A percentile compares a stretch with the other conserved stretches of the same genome.
Conservation (phyloP, 2,888 invertebrate species). For the Malthinus flaveolus region DNA sequence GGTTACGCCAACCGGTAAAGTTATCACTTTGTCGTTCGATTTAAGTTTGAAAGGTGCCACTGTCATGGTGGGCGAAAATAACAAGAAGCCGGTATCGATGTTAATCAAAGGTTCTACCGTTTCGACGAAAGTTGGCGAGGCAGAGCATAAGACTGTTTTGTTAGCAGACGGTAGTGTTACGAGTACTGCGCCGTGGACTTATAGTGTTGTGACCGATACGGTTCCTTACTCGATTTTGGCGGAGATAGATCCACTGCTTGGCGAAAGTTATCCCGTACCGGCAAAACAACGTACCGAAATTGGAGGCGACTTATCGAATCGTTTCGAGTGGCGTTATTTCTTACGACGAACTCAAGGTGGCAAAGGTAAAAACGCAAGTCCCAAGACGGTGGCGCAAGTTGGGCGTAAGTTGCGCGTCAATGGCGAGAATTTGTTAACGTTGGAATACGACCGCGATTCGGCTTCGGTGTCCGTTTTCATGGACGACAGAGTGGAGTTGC, state of each 20-base stretch:
- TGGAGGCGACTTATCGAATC: conserved; percentile 86
- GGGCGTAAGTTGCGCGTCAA: conserved; percentile 86
- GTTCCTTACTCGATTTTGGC: conserved; percentile 87
- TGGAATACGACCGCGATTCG: conserved; percentile 89
- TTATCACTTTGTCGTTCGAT: conserved; percentile 85
- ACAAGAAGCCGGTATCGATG: conserved; percentile 81
- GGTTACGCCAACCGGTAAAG: conserved; percentile 93
- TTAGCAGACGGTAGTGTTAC: conserved; percentile 83
- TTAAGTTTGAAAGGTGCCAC: conserved; percentile 89
- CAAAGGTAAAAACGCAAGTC: conserved; percentile 60
- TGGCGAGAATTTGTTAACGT: conserved; percentile 85
- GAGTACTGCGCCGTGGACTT: conserved; percentile 83
- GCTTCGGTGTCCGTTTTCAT: conserved; percentile 85
- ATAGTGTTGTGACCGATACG: conserved; percentile 85
- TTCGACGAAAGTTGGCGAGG: conserved; percentile 78
- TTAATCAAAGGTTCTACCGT: conserved; percentile 87
- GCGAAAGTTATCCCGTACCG: conserved; percentile 89
- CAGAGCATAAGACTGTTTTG: conserved; percentile 79
- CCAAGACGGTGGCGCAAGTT: conserved; percentile 77
- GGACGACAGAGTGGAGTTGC: conserved; percentile 81
- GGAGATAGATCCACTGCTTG: conserved; percentile 85
- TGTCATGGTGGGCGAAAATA: conserved; percentile 81
- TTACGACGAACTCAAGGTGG: conserved; percentile 72
- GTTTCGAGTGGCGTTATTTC: conserved; percentile 96
- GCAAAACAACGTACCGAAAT: conserved; percentile 89